phyloP scores from a whole-genome alignment of 2,113 vertebrate genomes.

The Galbula dea region DNA sequence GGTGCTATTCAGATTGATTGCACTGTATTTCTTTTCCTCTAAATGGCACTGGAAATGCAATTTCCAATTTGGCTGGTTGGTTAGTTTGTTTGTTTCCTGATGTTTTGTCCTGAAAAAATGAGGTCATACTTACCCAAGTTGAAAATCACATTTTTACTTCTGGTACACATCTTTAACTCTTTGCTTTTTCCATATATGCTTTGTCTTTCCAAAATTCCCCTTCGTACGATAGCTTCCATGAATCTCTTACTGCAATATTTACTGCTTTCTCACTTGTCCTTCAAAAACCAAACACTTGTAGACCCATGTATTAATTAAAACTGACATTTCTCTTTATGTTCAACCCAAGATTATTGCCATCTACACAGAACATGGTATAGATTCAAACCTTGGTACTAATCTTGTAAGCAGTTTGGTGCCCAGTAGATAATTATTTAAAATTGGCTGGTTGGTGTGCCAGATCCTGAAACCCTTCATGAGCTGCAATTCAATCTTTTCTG shows the following conservation, averaged over 20 bases:
- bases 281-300: background rate
- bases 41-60: background rate
- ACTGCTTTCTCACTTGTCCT: background rate
- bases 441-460: background rate
- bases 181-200: background rate
- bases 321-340: background rate
- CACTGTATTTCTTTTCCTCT: background rate
- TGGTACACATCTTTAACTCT: background rate
- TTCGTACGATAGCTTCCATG: background rate
- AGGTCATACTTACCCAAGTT: background rate
- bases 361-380: background rate
- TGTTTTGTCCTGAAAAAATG: background rate
- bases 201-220: background rate
- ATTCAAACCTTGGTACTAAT: background rate
- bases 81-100: constrained; percentile 19
- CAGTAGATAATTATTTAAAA: background rate
- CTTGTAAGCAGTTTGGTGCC: background rate
- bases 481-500: background rate
- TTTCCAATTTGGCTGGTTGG: constrained; percentile 24
- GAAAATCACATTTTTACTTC: constrained; percentile 39
- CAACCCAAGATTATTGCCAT: background rate
- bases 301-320: background rate
- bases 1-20: background rate
- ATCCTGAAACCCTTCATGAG: background rate
- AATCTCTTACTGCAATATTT: background rate